Evolutionary conservation across 2,888 invertebrate species (phyloP).

Genomic region (Sesia apiformis): DNA sequence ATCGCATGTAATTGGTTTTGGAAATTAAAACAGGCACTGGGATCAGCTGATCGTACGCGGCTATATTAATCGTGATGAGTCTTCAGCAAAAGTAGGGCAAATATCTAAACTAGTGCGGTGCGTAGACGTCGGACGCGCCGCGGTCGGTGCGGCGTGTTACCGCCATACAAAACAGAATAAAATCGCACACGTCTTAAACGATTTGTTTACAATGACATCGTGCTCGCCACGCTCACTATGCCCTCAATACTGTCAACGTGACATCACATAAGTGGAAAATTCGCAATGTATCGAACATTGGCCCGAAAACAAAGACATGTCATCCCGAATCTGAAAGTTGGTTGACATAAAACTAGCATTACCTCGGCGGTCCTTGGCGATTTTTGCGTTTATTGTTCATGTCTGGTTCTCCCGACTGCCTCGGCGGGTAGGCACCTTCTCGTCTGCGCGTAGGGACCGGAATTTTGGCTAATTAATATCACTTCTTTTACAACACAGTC

Average conservation of each 20-base stretch:
- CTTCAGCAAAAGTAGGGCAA: conserved; percentile 67
- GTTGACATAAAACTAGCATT: conserved; percentile 42
- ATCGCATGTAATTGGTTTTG: not conserved
- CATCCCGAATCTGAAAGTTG: conserved; percentile 43
- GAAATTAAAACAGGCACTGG: conserved; percentile 29
- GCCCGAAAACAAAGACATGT: conserved; percentile 68
- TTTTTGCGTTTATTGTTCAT: conserved; percentile 90
- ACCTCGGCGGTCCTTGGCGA: conserved; percentile 86
- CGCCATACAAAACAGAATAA: conserved; percentile 23
- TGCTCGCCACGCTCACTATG: conserved; percentile 30
- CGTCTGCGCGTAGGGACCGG: conserved; percentile 89
- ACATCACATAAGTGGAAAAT: conserved; percentile 36
- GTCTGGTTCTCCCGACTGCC: conserved; percentile 76
- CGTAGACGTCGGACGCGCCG: conserved; percentile 19
- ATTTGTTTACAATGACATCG: conserved; percentile 59
- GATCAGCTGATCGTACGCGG: conserved; percentile 68
- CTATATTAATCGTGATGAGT: conserved; percentile 67
- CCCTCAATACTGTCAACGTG: conserved; percentile 42
- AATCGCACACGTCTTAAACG: conserved; percentile 31
- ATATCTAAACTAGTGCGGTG: conserved; percentile 52
- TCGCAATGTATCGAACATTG: conserved; percentile 38
- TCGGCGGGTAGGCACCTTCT: conserved; percentile 85
- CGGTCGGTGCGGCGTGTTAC: conserved; percentile 39
- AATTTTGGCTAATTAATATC: conserved; percentile 81
- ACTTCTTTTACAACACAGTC: conserved; percentile 74